phyloP scores from a whole-genome alignment of 2,113 vertebrate species.

The Chascanopsetta lugubris region DNA sequence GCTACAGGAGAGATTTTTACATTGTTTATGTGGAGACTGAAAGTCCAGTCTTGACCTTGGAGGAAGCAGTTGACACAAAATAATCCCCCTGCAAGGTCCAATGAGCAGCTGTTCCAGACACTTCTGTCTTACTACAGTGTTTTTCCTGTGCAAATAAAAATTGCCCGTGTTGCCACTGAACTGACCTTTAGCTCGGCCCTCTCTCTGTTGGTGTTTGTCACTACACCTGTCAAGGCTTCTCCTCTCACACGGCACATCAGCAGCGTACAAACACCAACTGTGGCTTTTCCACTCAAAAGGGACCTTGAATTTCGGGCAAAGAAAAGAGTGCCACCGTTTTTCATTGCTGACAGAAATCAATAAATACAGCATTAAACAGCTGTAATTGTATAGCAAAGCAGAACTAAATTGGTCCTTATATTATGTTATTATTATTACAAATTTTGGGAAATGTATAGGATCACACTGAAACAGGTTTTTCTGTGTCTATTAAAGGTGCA shows the following conservation, averaged over 20 bases:
- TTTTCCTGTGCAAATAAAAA: neutral
- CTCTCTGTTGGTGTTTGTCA: neutral
- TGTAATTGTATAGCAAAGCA: neutral
- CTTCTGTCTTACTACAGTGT: neutral
- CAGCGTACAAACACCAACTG: neutral
- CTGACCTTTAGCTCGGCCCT: neutral
- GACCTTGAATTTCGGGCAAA: neutral
- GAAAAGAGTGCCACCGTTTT: neutral
- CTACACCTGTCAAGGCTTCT: neutral
- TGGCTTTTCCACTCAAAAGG: neutral
- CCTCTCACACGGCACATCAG: neutral
- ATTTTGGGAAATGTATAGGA: too few relatives aligned
- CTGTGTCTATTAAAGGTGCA: too few relatives aligned
- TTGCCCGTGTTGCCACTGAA: neutral
- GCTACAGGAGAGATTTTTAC: neutral
- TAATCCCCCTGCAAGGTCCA: too few relatives aligned
- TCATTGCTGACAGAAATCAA: neutral
- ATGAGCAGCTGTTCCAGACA: neutral
- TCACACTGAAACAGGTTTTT: neutral
- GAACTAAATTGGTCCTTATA: too few relatives aligned
- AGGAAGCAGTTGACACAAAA: neutral
- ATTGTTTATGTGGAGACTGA: neutral
- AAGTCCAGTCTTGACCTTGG: neutral
- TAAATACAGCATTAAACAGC: neutral
- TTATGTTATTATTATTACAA: too few relatives aligned